Evolutionary conservation across 2,888 invertebrate species (phyloP).

Genomic region (Cantharis nigra): DNA sequence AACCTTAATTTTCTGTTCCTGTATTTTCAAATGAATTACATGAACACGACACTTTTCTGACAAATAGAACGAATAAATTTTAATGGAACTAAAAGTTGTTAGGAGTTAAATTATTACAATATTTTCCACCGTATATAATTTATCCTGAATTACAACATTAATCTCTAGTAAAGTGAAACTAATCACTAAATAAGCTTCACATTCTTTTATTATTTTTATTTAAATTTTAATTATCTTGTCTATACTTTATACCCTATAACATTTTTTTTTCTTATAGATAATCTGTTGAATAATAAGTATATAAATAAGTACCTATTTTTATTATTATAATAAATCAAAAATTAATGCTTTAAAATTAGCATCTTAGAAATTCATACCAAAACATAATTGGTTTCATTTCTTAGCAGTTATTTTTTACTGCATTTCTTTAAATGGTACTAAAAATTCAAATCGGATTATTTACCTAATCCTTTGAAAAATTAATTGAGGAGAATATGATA

Average conservation of each 20-base stretch:
- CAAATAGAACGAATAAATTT: conserved; percentile 11
- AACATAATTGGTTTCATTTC: neutral
- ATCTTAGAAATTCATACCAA: neutral
- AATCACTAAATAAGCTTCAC: neutral
- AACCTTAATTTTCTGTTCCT: conserved; percentile 10
- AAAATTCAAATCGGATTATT: neutral
- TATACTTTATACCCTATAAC: neutral
- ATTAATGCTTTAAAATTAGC: neutral
- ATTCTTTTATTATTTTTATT: neutral
- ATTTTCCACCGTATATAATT: neutral
- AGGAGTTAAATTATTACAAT: neutral
- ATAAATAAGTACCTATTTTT: neutral
- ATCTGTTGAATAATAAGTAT: neutral
- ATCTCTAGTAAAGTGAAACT: neutral
- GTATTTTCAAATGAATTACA: conserved; percentile 12
- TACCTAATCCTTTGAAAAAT: neutral
- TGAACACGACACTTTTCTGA: conserved; percentile 10
- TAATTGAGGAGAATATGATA: neutral
- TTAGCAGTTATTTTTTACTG: neutral
- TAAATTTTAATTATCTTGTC: neutral
- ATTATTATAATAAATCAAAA: neutral
- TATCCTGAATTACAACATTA: neutral
- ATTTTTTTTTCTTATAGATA: neutral
- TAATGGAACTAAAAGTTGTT: conserved; percentile 6
- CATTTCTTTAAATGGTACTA: neutral